Base-by-base conservation (phyloP, 2,797 vertebrate species). In the Erethizon dorsatum region DNA sequence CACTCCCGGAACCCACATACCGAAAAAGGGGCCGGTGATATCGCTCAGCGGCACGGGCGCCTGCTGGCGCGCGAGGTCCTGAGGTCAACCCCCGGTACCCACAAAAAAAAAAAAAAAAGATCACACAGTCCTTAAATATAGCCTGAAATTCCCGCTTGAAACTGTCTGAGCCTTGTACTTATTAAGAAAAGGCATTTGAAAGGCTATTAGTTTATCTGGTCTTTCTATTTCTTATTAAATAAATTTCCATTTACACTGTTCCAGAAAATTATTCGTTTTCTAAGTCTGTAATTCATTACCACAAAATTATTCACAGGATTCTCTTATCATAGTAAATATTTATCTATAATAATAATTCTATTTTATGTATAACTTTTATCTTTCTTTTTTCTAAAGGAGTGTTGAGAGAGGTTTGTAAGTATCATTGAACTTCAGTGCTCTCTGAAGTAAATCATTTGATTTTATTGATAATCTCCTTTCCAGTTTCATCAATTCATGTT, bases 141-240 rank as follows among this genome's bases (percentile, higher is more conserved):
- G 24, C 26, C 14, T 88, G 61, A 94, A 88, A 75, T 73, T 67
- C 5, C 31, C 54, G 12, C 89, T 96, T 80, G 57, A 92, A 92
- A 69, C 54, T 57, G n/a, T 37, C 2, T 94, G 45, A 8, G 11
- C 14, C 45, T 84, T 89, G 6, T 59, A 82, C 45, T 28, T 89
- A 20, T 69, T 80, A n/a, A n/a, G n/a, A n/a, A n/a, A n/a, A n/a
- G n/a, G n/a, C 63, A 84, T 14, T 94, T 37, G 22, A 22, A 54
- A 10, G 11, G 6, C 12, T 91, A 56, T 14, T 79, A 52, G 52
- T 73, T 54, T 83, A 71, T 28, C 41, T 20, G 78, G 20, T 6
- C 31, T 6, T 82, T 80, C 56, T 56, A 52, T 57, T 65, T 47
- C 28, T 54, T 85, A 65, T 56, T 83, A 41, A 73, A 57, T 65